phyloP scores from a whole-genome alignment of 2,797 vertebrate species.

The Paramormyrops hopkinsi region DNA sequence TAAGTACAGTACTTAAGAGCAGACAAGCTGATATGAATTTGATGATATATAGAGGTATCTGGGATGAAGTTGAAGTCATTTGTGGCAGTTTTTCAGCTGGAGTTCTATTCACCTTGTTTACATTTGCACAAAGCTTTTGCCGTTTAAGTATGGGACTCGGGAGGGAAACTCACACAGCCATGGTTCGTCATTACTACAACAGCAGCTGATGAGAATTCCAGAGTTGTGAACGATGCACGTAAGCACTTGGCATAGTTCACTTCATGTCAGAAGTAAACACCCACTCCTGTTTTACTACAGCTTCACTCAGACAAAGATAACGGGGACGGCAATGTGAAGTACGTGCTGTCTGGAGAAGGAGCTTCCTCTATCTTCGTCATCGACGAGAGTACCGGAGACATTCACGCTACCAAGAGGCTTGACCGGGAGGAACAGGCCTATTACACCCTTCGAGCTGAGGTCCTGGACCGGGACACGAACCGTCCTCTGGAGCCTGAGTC shows the following conservation, averaged over 20 bases:
- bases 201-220: constrained; percentile 25
- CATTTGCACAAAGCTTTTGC: constrained; percentile 32
- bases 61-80: not conserved
- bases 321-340: constrained; percentile 91
- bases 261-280: not conserved
- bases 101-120: constrained; percentile 36
- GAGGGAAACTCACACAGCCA: constrained; percentile 6
- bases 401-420: constrained; percentile 90
- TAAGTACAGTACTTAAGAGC: not conserved
- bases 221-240: not conserved
- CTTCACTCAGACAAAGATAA: constrained; percentile 96
- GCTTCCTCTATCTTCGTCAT: constrained; percentile 95
- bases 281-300: constrained; percentile 57
- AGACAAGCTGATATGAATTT: not conserved
- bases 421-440: constrained; percentile 92
- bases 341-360: constrained; percentile 87
- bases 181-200: constrained; percentile 36
- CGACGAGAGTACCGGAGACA: constrained; percentile 93
- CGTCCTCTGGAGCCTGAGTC: constrained; percentile 83
- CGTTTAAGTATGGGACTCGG: constrained; percentile 30
- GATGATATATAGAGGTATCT: not conserved
- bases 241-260: not conserved
- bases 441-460: constrained; percentile 87
- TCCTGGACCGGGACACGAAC: constrained; percentile 78
- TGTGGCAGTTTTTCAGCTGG: not conserved